These are phyloP conservation scores for Aspidiotus destructor DNA, from an alignment of 2,888 invertebrate species.

Conservation along the genomic window DNA sequence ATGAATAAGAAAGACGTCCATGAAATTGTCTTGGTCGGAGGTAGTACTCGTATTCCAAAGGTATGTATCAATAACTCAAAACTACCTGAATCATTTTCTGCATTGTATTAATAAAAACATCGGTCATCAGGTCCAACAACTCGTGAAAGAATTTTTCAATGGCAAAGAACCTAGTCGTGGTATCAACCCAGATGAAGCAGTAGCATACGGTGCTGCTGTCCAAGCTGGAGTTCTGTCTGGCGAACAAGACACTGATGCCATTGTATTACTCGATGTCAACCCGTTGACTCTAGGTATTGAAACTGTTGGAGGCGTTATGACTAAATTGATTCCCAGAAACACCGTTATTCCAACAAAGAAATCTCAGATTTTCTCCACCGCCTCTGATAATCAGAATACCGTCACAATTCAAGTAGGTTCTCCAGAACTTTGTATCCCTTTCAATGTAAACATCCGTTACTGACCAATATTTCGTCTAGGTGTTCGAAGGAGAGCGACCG, in stretches of 20 bases:
- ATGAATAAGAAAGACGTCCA: conserved; percentile 97
- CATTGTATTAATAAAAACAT: background rate
- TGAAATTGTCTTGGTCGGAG: conserved; percentile 97
- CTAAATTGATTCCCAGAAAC: conserved; percentile 93
- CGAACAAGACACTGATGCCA: conserved; percentile 92
- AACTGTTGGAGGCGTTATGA: conserved; percentile 99
- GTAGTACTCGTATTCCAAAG: conserved; percentile 98
- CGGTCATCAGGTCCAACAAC: conserved; percentile 55
- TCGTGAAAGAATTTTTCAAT: conserved; percentile 89
- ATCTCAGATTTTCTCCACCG: conserved; percentile 98
- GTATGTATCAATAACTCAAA: conserved; percentile 39
- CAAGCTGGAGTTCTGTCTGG: conserved; percentile 97
- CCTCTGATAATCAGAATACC: conserved; percentile 97
- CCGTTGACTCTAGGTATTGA: conserved; percentile 99
- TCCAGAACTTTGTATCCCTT: background rate
- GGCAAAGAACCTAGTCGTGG: conserved; percentile 97
- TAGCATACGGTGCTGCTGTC: conserved; percentile 96
- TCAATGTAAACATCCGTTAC: background rate
- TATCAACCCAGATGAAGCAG: conserved; percentile 98
- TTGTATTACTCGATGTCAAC: conserved; percentile 94
- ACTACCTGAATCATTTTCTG: background rate
- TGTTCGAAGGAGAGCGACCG: conserved; percentile 97
- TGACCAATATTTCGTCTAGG: conserved; percentile 45
- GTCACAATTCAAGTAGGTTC: conserved; percentile 79
- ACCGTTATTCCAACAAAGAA: conserved; percentile 99